phyloP scores from a whole-genome alignment of 2,113 vertebrate species.

The Onychostoma macrolepis region DNA sequence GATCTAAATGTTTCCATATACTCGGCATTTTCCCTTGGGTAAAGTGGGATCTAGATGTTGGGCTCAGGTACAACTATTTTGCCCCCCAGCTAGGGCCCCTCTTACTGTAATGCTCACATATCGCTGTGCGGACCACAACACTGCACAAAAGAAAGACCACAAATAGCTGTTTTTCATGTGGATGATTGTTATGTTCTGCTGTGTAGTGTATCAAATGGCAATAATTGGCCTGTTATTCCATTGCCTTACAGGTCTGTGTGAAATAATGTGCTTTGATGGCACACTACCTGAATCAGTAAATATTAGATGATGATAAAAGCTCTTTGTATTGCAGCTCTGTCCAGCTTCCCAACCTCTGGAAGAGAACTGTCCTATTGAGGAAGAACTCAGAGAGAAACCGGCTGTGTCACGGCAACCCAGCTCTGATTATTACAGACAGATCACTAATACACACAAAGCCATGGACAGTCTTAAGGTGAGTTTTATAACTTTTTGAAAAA shows the following conservation, averaged over 20 bases:
- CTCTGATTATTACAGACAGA: constrained; percentile 74
- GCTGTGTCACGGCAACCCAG: constrained; percentile 55
- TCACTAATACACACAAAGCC: constrained; percentile 63
- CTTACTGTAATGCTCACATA: neutral
- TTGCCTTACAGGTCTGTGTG: neutral
- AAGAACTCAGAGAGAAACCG: constrained; percentile 60
- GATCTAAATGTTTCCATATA: constrained; percentile 73
- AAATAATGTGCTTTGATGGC: constrained; percentile 14
- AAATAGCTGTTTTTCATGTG: constrained; percentile 16
- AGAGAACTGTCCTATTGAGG: constrained; percentile 53
- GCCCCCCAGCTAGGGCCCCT: constrained; percentile 12
- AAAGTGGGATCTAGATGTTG: constrained; percentile 42
- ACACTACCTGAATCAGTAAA: neutral
- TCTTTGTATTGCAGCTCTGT: constrained; percentile 43
- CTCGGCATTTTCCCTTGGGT: constrained; percentile 54
- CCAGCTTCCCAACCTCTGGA: constrained; percentile 57
- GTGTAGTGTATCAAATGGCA: neutral
- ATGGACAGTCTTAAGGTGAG: constrained; percentile 79
- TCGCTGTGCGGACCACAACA: neutral
- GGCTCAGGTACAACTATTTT: constrained; percentile 31
- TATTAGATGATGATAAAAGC: neutral
- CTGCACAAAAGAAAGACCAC: constrained; percentile 9
- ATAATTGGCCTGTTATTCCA: constrained; percentile 5
- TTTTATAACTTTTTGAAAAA: neutral
- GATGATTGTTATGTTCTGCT: constrained; percentile 2